Base-by-base conservation (phyloP, 2,888 invertebrate species). In the Eristalinus sepulchralis region DNA sequence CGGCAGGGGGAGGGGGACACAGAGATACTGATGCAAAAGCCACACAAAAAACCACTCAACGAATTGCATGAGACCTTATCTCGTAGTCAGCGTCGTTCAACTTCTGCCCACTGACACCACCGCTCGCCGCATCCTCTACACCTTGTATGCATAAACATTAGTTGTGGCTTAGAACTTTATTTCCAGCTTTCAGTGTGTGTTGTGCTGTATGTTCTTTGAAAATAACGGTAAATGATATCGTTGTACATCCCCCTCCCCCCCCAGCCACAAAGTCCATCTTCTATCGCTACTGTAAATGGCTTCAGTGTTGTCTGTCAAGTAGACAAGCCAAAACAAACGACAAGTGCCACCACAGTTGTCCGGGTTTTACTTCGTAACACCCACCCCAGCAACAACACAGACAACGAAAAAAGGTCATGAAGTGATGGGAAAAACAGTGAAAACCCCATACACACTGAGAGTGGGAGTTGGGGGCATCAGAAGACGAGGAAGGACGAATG, bases 81-180 rank as follows among this genome's bases (percentile, higher is more conserved):
- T 71, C 66, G 47, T 6, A 9, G 22, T 6, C 57, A 20, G 75
- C 39, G 70, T 55, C 39, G 70, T 55, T 76, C 17, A 47, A 17
- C 47, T n/a, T 8, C 47, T 17, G 0, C 17, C 47, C 68, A 63
- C 47, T 36, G n/a, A 11, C 57, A 31, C 27, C 39, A 6, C n/a
- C 47, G 17, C 47, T 8, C 39, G 22, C 63, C 82, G 68, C 82
- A 86, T 73, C 83, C 82, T 73, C 64, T 62, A 86, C 86, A 83
- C 83, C 83, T 27, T 27, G 27, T 86, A 86, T 86, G 86, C 86
- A 86, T 83, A 86, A 86, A 86, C 86, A 86, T 83, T 83, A 86
- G 83, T 86, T 83, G 86, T 75, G 86, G 86, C 79, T 71, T 71
- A 62, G 86, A 78, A 83, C 83, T 86, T 83, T 86, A 86, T 82